phyloP scores from a whole-genome alignment of 2,888 invertebrate genomes.

The Thalpophila matura region DNA sequence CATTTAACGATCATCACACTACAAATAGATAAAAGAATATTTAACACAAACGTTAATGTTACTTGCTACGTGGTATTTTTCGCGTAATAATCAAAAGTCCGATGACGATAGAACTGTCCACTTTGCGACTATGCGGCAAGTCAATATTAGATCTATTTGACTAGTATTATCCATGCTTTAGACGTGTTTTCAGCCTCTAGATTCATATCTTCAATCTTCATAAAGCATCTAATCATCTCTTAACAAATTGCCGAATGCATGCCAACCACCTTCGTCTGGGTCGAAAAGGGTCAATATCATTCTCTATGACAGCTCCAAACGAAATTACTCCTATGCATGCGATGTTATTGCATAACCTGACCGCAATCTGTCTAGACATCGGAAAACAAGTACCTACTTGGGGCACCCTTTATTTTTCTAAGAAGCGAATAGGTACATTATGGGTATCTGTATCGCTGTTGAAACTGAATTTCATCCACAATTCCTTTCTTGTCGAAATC shows the following conservation, averaged over 20 bases:
- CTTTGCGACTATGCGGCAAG: conserved; percentile 12
- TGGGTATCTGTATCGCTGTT: background rate
- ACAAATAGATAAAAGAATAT: conserved; percentile 34
- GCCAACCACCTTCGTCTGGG: conserved; percentile 44
- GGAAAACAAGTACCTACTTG: conserved; percentile 8
- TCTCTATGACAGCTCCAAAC: conserved; percentile 42
- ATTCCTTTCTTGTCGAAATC: background rate
- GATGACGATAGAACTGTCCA: conserved; percentile 18
- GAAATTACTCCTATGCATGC: conserved; percentile 60
- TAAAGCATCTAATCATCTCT: conserved; percentile 3
- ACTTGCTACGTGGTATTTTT: conserved; percentile 18
- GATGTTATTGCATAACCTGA: conserved; percentile 49
- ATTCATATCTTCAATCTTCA: background rate
- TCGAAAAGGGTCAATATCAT: conserved; percentile 63
- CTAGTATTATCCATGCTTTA: conserved; percentile 1
- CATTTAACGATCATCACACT: conserved; percentile 21
- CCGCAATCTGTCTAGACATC: conserved; percentile 51
- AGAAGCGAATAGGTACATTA: background rate
- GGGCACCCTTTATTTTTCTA: conserved; percentile 12
- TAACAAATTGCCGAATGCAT: conserved; percentile 17
- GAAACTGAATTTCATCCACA: background rate
- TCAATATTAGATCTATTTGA: conserved; percentile 23
- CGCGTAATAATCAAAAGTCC: conserved; percentile 2
- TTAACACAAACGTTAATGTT: conserved; percentile 21
- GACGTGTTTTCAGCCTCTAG: background rate